phyloP scores from a whole-genome alignment of 2,797 vertebrate genomes.

The Corythornis leucogaster region DNA sequence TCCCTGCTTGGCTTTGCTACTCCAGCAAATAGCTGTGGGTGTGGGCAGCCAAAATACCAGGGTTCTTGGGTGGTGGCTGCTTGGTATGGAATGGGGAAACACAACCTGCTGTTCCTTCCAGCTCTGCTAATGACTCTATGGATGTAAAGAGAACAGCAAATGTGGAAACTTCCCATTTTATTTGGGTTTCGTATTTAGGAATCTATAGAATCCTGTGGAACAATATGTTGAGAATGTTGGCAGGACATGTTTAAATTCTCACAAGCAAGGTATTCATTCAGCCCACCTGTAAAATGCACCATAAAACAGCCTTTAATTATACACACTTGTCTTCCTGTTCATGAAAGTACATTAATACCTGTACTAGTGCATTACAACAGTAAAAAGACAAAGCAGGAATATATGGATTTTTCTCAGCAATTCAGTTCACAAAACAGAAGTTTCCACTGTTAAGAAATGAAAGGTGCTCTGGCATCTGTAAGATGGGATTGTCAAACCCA shows the following conservation, averaged over 20 bases:
- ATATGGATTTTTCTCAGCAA: not conserved
- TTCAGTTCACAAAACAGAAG: not conserved
- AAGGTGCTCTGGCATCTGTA: not conserved
- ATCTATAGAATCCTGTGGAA: not conserved
- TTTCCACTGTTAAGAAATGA: not conserved
- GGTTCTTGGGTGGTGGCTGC: not conserved
- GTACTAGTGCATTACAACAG: not conserved
- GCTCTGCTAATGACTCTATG: not conserved
- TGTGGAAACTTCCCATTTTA: not conserved
- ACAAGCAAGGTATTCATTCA: not conserved
- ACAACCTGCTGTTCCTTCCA: not conserved
- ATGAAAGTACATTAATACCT: no score
- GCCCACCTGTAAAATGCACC: not conserved
- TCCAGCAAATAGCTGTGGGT: not conserved
- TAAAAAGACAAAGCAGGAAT: not conserved
- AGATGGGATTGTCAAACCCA: not conserved
- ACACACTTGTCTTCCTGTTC: not conserved
- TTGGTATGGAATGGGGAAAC: not conserved
- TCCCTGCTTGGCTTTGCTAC: not conserved
- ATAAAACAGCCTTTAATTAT: not conserved
- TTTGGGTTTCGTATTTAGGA: not conserved
- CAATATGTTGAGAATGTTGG: not conserved
- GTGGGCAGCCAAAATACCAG: not conserved
- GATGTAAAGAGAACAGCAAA: not conserved
- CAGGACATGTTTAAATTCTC: not conserved